phyloP scores from a whole-genome alignment of 1,140 invertebrate genomes.

The Augochlora pura region DNA sequence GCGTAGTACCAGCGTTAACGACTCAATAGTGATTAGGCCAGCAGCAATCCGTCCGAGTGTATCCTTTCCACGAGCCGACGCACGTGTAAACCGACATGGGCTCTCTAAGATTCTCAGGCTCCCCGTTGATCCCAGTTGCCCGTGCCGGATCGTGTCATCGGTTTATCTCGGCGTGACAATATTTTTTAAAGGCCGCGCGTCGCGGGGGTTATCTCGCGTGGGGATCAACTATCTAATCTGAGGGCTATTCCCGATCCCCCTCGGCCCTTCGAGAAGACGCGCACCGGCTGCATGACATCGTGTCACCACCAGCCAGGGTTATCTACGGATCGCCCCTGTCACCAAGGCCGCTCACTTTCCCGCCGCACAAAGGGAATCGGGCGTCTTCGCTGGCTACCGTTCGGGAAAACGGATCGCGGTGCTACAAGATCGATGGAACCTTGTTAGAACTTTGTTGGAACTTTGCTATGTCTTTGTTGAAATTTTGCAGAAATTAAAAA shows the following conservation, averaged over 20 bases:
- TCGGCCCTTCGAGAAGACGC: constrained; percentile 46
- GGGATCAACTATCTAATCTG: constrained; percentile 63
- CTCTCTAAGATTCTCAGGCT: neutral
- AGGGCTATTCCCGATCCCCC: constrained; percentile 28
- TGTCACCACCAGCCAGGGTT: constrained; percentile 54
- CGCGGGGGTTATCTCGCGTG: constrained; percentile 46
- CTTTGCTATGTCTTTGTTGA: no score
- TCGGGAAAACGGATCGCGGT: neutral
- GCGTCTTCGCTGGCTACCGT: neutral
- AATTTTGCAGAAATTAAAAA: no score
- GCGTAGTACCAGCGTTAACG: no score
- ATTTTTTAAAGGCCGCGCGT: constrained; percentile 45
- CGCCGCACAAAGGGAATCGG: neutral
- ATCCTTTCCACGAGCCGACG: no score
- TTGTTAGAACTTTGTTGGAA: no score
- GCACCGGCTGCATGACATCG: constrained; percentile 59
- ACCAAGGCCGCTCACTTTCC: constrained; percentile 30
- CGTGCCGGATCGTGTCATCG: constrained; percentile 21
- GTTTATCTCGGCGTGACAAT: constrained; percentile 49
- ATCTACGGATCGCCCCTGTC: constrained; percentile 46
- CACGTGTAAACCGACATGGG: no score
- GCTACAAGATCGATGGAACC: no score
- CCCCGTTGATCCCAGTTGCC: constrained; percentile 9
- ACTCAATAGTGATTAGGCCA: no score
- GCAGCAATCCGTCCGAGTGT: no score